A percentile compares a stretch with the other conserved stretches of the same genome.
Evolutionary conservation across 2,888 invertebrate genomes (phyloP).

Genomic region (Andrena haemorrhoa): DNA sequence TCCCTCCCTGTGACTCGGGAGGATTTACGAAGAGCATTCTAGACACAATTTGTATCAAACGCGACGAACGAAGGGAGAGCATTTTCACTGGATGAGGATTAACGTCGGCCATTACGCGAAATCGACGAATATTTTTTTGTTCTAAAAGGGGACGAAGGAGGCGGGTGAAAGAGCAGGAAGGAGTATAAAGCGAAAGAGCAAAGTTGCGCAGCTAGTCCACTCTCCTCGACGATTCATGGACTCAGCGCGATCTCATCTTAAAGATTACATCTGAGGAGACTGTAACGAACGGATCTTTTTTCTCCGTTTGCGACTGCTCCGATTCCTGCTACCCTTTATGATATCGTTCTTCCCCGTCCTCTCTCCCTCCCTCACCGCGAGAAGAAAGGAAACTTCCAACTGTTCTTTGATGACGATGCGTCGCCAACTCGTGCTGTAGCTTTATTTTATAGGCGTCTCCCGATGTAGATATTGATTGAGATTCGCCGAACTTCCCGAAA

Average conservation of each 20-base stretch:
- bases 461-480: slow-evolving; percentile 75
- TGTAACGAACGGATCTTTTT: slow-evolving; percentile 72
- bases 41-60: slow-evolving; percentile 5
- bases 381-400: slow-evolving; percentile 66
- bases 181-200: slow-evolving; percentile 38
- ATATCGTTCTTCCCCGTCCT: slow-evolving; percentile 66
- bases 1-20: not conserved
- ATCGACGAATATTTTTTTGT: slow-evolving; percentile 36
- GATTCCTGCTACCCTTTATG: slow-evolving; percentile 76
- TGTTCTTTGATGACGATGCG: slow-evolving; percentile 76
- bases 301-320: slow-evolving; percentile 67
- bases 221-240: slow-evolving; percentile 73
- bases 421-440: slow-evolving; percentile 72
- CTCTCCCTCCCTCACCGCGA: slow-evolving; percentile 35
- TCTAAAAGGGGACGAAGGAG: not conserved
- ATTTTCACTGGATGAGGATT: slow-evolving; percentile 39
- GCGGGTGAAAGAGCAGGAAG: slow-evolving; percentile 1
- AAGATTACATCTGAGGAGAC: slow-evolving; percentile 74
- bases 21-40: slow-evolving; percentile 13
- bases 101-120: slow-evolving; percentile 46
- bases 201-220: slow-evolving; percentile 59
- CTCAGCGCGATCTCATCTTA: slow-evolving; percentile 78
- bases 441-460: slow-evolving; percentile 73
- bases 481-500: slow-evolving; percentile 57
- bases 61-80: not conserved